Conservation (phyloP, 2,113 vertebrate species). For the Accipiter virgatus region DNA sequence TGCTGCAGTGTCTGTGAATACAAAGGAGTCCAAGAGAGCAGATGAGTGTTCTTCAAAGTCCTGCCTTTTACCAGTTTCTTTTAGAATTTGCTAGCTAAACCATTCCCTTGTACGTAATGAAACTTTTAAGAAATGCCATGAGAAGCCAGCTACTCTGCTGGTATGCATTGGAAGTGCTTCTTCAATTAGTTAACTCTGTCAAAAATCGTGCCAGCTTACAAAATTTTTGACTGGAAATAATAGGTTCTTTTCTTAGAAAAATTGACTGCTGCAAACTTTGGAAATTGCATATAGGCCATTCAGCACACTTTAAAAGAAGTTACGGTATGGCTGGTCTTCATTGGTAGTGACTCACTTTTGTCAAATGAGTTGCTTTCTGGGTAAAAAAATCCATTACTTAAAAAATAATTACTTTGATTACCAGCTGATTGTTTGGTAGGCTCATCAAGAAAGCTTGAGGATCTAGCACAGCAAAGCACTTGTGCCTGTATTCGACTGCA, state of each 20-base stretch:
- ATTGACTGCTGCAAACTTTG: not conserved
- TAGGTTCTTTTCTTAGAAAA: not conserved
- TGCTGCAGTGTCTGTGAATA: not conserved
- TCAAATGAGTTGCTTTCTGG: not conserved
- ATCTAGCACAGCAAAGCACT: not conserved
- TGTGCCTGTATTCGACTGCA: not conserved
- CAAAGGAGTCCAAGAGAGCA: not conserved
- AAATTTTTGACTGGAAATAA: not conserved
- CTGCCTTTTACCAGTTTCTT: not conserved
- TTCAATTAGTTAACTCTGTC: not conserved
- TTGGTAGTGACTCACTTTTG: not conserved
- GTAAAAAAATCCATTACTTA: not conserved
- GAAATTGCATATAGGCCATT: not conserved
- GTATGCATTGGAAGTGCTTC: not conserved
- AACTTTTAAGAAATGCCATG: not conserved
- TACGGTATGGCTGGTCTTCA: not conserved
- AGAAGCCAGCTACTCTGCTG: not conserved
- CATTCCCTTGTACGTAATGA: not conserved
- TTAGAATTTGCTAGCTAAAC: not conserved
- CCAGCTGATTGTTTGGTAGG: not conserved
- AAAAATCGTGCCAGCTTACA: not conserved
- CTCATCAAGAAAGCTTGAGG: not conserved
- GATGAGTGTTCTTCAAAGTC: not conserved
- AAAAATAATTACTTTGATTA: not conserved
- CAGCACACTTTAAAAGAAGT: not conserved